Percentiles rank a stretch among this genome's conserved stretches.
These are phyloP conservation scores for Stomorhina lunata DNA, from an alignment of 2,888 invertebrate species.

Conservation along the genomic window DNA sequence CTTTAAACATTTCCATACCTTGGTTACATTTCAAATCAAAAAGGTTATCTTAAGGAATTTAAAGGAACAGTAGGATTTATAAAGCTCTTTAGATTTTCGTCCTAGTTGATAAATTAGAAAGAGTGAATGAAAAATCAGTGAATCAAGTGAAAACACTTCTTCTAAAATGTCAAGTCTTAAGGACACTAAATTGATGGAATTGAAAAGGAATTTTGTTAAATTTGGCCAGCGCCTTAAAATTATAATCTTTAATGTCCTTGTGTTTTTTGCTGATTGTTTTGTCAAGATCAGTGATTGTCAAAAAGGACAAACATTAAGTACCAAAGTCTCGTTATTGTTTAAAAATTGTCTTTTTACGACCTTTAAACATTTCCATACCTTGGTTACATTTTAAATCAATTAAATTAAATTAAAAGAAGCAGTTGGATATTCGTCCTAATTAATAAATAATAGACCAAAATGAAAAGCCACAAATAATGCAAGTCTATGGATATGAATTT, in stretches of 20 bases:
- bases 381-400: constrained; percentile 70
- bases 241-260: constrained; percentile 71
- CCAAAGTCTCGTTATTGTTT: constrained; percentile 76
- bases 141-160: too few relatives aligned
- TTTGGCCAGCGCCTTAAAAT: background rate
- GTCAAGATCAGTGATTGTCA: constrained; percentile 75
- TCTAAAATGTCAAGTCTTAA: too few relatives aligned
- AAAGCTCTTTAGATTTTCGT: too few relatives aligned
- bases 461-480: constrained; percentile 7
- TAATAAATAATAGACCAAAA: background rate
- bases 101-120: background rate
- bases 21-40: constrained; percentile 70
- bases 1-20: constrained; percentile 75
- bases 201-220: too few relatives aligned
- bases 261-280: constrained; percentile 75
- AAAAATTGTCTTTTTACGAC: constrained; percentile 64
- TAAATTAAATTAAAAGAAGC: background rate
- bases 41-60: background rate
- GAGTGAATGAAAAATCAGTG: background rate
- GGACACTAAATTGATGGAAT: too few relatives aligned
- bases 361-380: constrained; percentile 75
- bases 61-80: too few relatives aligned
- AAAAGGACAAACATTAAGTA: constrained; percentile 75
- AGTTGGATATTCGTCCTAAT: too few relatives aligned
- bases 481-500: too few relatives aligned